phyloP scores from a whole-genome alignment of 2,113 vertebrate genomes.

The Sula dactylatra region DNA sequence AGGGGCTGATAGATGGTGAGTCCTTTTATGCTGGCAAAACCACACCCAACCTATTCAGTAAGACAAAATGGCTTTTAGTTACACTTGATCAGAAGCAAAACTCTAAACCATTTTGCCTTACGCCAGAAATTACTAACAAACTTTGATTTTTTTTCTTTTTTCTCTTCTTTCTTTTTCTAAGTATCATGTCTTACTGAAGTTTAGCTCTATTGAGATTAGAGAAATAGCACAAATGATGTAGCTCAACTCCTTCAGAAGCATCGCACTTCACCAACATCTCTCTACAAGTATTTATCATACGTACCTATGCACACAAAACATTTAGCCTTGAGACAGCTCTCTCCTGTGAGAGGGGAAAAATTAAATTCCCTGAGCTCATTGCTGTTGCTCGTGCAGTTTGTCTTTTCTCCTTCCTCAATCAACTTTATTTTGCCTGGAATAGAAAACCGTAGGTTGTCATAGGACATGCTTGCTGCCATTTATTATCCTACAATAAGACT shows the following conservation, averaged over 20 bases:
- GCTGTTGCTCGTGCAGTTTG: neutral
- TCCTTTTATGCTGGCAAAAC: neutral
- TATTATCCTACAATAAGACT: neutral
- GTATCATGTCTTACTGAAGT: neutral
- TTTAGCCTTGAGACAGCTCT: constrained; percentile 26
- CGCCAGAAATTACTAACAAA: neutral
- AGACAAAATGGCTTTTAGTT: neutral
- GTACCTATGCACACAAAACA: neutral
- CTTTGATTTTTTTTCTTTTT: neutral
- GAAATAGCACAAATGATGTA: neutral
- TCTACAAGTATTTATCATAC: neutral
- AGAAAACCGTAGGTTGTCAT: neutral
- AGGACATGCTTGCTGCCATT: neutral
- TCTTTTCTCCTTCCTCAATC: neutral
- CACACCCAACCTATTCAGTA: neutral
- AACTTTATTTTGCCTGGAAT: neutral
- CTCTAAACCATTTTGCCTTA: neutral
- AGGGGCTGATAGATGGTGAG: neutral
- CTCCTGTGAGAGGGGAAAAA: neutral
- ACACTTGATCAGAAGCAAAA: neutral
- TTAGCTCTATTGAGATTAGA: neutral
- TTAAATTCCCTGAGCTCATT: neutral
- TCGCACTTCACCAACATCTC: neutral
- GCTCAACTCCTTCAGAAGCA: neutral
- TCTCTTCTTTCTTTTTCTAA: neutral